Evolutionary conservation across 2,888 invertebrate species (phyloP), one percentile per base, ranked within the genome.

Genomic region (Gymnocheta viridis): DNA sequence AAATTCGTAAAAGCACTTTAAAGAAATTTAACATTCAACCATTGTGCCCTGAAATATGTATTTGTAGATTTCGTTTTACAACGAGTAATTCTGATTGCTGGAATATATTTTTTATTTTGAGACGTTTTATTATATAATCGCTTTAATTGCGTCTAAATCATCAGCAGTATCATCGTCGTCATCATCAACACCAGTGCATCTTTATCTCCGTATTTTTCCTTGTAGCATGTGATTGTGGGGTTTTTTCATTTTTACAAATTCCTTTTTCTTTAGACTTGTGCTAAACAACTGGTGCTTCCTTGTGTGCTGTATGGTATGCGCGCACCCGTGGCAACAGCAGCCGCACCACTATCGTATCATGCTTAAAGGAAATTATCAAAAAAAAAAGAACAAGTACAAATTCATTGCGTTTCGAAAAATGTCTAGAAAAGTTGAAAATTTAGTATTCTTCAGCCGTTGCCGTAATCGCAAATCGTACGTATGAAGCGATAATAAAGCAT

Each of bases 401-500:
- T 47, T 80, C 14, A 29, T 72, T 27, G 24, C 58, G 51, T 47
- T 70, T 64, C 51, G 69, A 81, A 81, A 81, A 67, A 79, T 83
- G 79, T 83, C 82, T 83, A 79, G 74, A 69, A 56, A 74, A 74
- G 74, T 72, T 83, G 74, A 72, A 66, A 76, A 80, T 76, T 83
- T 79, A 35, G 74, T 76, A 80, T 77, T 77, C 67, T 38, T n/a
- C n/a, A 58, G 9, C 49, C 29, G 67, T 60, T 27, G 49, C 47
- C 58, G 58, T 67, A 77, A 76, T 76, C 56, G 56, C 67, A 76
- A 58, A 83, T 83, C 70, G 82, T 81, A 72, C 64, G 49, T 66
- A 84, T 69, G 35, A 29, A 77, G 84, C 73, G 84, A 84, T 84
- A 81, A 84, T 81, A 81, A 84, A 81, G 77, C 77, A 84, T 81